Percentiles rank a stretch among this genome's conserved stretches.
These are phyloP conservation scores for Cyprinodon variegatus DNA, from an alignment of 2,113 vertebrate species.

Conservation along the genomic window DNA sequence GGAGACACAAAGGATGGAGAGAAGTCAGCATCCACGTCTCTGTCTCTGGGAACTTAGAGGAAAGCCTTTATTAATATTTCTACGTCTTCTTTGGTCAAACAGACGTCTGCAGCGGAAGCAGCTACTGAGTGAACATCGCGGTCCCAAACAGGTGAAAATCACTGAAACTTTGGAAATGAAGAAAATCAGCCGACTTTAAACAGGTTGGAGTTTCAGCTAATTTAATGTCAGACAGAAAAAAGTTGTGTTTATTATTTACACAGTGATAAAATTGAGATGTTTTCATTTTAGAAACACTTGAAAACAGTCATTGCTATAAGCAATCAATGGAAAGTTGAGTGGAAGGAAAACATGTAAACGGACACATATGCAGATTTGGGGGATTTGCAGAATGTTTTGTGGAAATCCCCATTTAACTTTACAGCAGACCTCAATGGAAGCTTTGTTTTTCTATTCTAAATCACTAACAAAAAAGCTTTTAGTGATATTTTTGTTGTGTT, in stretches of 20 bases:
- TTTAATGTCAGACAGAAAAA: neutral
- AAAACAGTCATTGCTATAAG: neutral
- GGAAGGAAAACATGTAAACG: neutral
- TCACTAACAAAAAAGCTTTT: neutral
- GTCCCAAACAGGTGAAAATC: no score
- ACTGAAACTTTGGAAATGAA: no score
- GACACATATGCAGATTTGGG: no score
- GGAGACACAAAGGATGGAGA: slow-evolving; percentile 36
- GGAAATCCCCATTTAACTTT: neutral
- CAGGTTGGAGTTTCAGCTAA: no score
- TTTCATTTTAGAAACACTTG: neutral
- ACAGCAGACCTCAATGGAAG: neutral
- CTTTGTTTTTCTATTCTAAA: neutral
- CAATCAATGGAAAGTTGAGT: neutral
- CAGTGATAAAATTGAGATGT: neutral
- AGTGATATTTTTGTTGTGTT: neutral
- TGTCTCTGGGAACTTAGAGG: neutral
- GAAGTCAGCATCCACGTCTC: slow-evolving; percentile 61
- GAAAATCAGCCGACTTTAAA: no score
- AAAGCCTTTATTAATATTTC: neutral
- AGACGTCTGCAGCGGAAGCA: no score
- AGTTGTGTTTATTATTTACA: neutral
- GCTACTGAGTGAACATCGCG: no score
- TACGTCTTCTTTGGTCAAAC: neutral
- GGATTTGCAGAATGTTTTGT: neutral